Evolutionary conservation across 2,797 vertebrate genomes (phyloP).

Genomic region (Leptodon cayanensis): DNA sequence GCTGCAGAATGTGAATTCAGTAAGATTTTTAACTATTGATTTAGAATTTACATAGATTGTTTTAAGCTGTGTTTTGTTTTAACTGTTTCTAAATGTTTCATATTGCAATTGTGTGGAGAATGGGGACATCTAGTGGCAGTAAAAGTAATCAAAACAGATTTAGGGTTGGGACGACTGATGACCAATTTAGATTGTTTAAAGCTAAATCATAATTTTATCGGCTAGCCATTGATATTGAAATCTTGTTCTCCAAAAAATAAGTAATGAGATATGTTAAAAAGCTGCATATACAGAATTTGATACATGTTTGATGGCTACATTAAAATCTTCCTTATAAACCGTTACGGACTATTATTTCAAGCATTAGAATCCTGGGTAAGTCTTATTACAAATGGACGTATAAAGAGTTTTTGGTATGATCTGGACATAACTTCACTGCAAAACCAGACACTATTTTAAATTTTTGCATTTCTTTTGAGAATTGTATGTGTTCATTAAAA

Average conservation of each 20-base stretch:
- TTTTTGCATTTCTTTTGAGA: not conserved
- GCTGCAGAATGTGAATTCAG: not conserved
- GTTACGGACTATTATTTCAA: not conserved
- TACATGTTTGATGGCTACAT: not conserved
- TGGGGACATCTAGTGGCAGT: conserved; percentile 57
- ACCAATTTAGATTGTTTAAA: not conserved
- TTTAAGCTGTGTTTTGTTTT: not conserved
- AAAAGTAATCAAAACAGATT: not conserved
- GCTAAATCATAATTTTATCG: not conserved
- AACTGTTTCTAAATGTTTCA: not conserved
- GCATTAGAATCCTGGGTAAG: not conserved
- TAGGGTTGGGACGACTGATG: not conserved
- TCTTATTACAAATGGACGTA: not conserved
- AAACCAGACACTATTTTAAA: not conserved
- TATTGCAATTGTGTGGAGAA: not conserved
- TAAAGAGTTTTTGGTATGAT: not conserved
- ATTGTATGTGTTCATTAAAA: not conserved
- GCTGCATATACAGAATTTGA: not conserved
- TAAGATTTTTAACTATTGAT: not conserved
- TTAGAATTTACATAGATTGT: not conserved
- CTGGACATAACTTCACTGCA: not conserved
- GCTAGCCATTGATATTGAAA: not conserved
- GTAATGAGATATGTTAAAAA: not conserved
- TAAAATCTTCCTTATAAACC: not conserved
- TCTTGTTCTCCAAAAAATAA: not conserved